Evolutionary conservation across 2,113 vertebrate species (phyloP).

Genomic region (Boleophthalmus pectinirostris): DNA sequence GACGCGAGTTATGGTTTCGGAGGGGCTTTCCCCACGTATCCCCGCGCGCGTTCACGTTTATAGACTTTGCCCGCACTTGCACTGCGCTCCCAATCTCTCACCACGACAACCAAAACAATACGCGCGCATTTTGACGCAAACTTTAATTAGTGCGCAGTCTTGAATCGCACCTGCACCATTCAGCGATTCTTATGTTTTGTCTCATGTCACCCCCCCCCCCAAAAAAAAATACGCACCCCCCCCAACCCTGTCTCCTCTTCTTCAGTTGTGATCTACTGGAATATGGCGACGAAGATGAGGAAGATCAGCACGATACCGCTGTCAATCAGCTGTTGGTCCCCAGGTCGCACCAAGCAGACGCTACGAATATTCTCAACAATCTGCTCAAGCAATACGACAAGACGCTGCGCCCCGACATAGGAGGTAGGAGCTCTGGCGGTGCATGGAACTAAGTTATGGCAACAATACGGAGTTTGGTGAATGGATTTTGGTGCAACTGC

Average conservation of each 20-base stretch:
- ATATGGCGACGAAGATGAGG: conserved; percentile 64
- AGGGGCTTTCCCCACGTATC: conserved; percentile 37
- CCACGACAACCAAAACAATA: neutral
- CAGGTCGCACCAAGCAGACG: conserved; percentile 71
- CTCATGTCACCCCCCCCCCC: neutral
- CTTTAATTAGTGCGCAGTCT: neutral
- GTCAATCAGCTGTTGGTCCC: conserved; percentile 69
- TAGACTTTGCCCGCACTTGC: neutral
- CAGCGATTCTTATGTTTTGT: neutral
- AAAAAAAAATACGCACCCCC: neutral
- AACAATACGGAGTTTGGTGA: neutral
- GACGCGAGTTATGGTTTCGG: conserved; percentile 16
- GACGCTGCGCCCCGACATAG: conserved; percentile 72
- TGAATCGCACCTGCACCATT: neutral
- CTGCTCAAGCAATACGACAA: conserved; percentile 73
- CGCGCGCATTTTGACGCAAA: neutral
- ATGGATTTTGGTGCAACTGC: neutral
- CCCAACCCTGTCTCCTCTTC: no score
- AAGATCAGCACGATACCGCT: conserved; percentile 60
- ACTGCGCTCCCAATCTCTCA: neutral
- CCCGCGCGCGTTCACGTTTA: neutral
- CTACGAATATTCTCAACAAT: conserved; percentile 69
- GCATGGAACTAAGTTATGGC: neutral
- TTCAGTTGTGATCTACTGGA: conserved; percentile 60
- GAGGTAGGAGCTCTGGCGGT: conserved; percentile 44